Conservation (phyloP, 2,888 invertebrate genomes). For the Liposcelis brunnea region DNA sequence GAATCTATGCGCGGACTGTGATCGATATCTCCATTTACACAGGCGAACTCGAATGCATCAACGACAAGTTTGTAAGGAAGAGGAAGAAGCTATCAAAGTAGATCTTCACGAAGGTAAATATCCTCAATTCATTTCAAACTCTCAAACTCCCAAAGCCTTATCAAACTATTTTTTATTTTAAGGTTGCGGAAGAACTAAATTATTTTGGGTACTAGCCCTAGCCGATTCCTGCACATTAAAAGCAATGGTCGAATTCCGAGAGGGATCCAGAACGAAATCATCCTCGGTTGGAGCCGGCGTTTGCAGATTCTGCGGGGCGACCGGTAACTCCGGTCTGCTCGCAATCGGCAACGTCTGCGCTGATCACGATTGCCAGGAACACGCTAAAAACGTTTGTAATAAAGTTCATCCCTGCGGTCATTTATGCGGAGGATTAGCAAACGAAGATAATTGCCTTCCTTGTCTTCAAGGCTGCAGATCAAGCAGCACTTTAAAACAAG, state of each 20-base stretch:
- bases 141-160: too few relatives aligned
- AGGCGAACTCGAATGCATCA: constrained; percentile 70
- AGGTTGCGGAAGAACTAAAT: constrained; percentile 83
- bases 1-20: constrained; percentile 89
- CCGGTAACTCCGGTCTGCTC: constrained; percentile 63
- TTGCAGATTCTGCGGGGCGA: constrained; percentile 82
- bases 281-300: constrained; percentile 41
- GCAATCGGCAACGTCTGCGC: constrained; percentile 89
- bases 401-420: constrained; percentile 78
- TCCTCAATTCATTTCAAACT: too few relatives aligned
- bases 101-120: constrained; percentile 81
- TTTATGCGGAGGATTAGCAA: constrained; percentile 81
- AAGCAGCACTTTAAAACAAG: constrained; percentile 52
- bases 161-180: neutral
- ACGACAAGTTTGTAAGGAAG: constrained; percentile 85
- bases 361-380: constrained; percentile 79
- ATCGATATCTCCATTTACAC: constrained; percentile 85
- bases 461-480: constrained; percentile 70
- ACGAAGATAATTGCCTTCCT: constrained; percentile 69
- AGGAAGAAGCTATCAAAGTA: constrained; percentile 88
- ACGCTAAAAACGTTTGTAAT: constrained; percentile 64
- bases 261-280: constrained; percentile 30
- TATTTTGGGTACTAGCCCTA: constrained; percentile 85
- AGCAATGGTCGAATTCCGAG: constrained; percentile 76
- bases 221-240: constrained; percentile 89